Percentiles rank a stretch among this genome's conserved stretches.
phyloP scores from a whole-genome alignment of 2,888 invertebrate species.

The Habroteleia sp. region DNA sequence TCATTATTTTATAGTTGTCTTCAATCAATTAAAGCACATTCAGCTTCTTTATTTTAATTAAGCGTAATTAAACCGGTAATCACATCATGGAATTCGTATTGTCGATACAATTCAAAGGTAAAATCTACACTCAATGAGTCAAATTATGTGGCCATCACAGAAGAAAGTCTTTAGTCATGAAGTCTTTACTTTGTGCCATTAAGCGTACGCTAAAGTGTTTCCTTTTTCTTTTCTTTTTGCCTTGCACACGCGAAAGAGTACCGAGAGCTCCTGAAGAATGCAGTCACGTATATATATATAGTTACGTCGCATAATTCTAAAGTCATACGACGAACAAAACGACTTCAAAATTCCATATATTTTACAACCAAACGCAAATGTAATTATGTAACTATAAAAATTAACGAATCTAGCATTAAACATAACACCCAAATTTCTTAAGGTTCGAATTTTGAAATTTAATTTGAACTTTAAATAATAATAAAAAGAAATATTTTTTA shows the following conservation, averaged over 20 bases:
- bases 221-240: conserved; percentile 31
- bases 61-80: conserved; percentile 63
- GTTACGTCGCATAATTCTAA: conserved; percentile 59
- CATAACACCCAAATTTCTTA: conserved; percentile 4
- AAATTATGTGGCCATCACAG: conserved; percentile 57
- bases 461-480: too few relatives aligned
- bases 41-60: conserved; percentile 54
- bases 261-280: conserved; percentile 62
- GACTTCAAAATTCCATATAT: conserved; percentile 23
- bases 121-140: conserved; percentile 24
- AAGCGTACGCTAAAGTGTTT: conserved; percentile 31
- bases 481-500: too few relatives aligned
- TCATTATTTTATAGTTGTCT: conserved; percentile 40
- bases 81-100: conserved; percentile 58
- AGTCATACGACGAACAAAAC: conserved; percentile 48
- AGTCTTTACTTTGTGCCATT: conserved; percentile 61
- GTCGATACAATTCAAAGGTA: conserved; percentile 59
- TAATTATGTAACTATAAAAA: conserved; percentile 52
- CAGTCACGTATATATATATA: conserved; percentile 60
- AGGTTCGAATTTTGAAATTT: too few relatives aligned
- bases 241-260: conserved; percentile 25
- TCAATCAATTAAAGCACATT: conserved; percentile 59
- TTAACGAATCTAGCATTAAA: conserved; percentile 9
- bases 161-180: conserved; percentile 61
- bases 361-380: conserved; percentile 26